Percentiles rank a stretch among this genome's conserved stretches.
Conservation (phyloP, 2,797 vertebrate genomes). For the Mallotus villosus region DNA sequence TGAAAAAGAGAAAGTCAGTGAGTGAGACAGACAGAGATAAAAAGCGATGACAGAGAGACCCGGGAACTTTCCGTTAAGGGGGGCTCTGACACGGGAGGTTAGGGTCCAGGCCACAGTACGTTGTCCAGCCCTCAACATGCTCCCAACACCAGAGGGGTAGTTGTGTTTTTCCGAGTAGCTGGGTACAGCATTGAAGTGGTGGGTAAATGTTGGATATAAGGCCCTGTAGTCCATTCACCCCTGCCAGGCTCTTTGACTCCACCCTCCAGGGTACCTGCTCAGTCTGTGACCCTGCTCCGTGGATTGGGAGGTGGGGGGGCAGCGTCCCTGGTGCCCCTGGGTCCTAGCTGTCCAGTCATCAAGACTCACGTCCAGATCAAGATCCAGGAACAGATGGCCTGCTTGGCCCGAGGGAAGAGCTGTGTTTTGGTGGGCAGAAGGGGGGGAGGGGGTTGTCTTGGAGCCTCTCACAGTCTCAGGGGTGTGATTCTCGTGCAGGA, state of each 20-base stretch:
- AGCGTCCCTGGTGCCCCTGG: slow-evolving; percentile 17
- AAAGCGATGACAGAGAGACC: not conserved
- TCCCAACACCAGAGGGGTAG: slow-evolving; percentile 33
- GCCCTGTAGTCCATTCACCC: slow-evolving; percentile 46
- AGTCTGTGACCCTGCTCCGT: slow-evolving; percentile 13
- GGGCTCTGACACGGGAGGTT: slow-evolving; percentile 4
- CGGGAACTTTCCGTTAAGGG: not conserved
- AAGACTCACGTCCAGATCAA: slow-evolving; percentile 6
- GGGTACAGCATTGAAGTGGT: slow-evolving; percentile 5
- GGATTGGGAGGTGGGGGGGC: slow-evolving; percentile 9
- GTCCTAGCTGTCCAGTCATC: not conserved
- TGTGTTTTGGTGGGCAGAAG: not conserved
- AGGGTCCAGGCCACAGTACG: slow-evolving; percentile 51
- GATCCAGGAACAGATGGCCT: not conserved
- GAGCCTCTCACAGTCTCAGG: not conserved
- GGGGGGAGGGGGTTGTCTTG: not conserved
- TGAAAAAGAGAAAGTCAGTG: not conserved
- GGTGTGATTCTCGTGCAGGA: not conserved
- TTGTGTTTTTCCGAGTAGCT: slow-evolving; percentile 22
- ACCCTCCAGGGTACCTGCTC: slow-evolving; percentile 26
- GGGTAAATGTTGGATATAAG: slow-evolving; percentile 48
- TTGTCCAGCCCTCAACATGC: slow-evolving; percentile 47
- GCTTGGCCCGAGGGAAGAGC: no score
- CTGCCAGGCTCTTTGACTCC: slow-evolving; percentile 8
- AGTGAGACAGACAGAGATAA: not conserved